A percentile compares a stretch with the other conserved stretches of the same genome.
phyloP scores from a whole-genome alignment of 2,113 vertebrate genomes.

The Pica pica region DNA sequence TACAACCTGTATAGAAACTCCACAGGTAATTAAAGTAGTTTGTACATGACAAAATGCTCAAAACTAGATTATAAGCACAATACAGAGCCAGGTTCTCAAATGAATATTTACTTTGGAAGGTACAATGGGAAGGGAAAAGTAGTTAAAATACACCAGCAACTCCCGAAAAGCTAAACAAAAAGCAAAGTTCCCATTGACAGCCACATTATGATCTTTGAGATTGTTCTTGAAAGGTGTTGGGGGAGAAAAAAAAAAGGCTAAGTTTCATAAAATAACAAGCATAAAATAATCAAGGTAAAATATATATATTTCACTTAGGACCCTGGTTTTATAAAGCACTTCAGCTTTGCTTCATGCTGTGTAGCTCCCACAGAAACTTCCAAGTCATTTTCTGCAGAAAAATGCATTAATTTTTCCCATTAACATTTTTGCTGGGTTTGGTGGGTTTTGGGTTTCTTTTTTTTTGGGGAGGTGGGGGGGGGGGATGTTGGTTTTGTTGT shows the following conservation, averaged over 20 bases:
- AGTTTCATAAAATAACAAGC: not conserved
- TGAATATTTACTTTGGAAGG: not conserved
- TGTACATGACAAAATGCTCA: not conserved
- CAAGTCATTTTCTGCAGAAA: not conserved
- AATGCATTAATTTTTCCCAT: not conserved
- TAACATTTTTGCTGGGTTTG: too few relatives aligned
- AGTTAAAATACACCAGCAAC: not conserved
- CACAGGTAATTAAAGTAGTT: not conserved
- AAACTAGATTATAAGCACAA: not conserved
- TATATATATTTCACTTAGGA: not conserved
- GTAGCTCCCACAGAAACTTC: not conserved
- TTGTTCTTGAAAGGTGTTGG: not conserved
- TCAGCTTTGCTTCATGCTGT: not conserved
- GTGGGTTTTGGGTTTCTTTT: not conserved
- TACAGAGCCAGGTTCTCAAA: not conserved
- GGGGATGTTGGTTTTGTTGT: too few relatives aligned
- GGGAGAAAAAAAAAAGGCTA: not conserved
- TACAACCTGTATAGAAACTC: not conserved
- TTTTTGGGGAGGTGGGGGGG: fast-evolving
- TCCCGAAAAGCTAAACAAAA: not conserved
- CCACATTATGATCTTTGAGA: not conserved
- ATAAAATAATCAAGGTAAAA: not conserved
- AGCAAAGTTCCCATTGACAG: not conserved
- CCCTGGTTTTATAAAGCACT: not conserved
- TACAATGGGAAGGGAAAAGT: not conserved